Conservation (phyloP, 2,888 invertebrate species). For the Hirudinaria manillensis region DNA sequence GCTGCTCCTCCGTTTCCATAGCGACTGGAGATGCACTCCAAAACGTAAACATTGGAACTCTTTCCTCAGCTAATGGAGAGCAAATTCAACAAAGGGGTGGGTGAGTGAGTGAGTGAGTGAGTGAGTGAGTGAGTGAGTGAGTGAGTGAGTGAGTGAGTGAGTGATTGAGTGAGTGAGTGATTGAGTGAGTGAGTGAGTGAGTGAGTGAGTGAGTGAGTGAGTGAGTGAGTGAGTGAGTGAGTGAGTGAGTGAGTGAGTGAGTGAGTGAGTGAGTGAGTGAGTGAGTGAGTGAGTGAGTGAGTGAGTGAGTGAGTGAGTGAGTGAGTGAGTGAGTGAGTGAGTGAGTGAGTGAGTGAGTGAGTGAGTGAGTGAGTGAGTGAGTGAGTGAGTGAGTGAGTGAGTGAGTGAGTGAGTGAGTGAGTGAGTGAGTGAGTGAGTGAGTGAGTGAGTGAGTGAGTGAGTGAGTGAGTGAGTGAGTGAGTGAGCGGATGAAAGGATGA, state of each 20-base stretch:
- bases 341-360: conserved; percentile 31
- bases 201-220: conserved; percentile 25
- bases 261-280: conserved; percentile 5
- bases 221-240: conserved; percentile 22
- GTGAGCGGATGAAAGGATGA: conserved; percentile 1
- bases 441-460: conserved; percentile 33
- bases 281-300: background rate
- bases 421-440: conserved; percentile 32
- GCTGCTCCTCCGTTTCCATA: no score
- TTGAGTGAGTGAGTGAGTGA: conserved; percentile 30
- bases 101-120: conserved; percentile 34
- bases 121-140: conserved; percentile 29
- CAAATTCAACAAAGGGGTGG: conserved; percentile 24
- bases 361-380: conserved; percentile 30
- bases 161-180: conserved; percentile 33
- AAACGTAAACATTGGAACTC: no score
- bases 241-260: conserved; percentile 9
- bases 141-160: conserved; percentile 30
- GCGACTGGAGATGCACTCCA: no score
- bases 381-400: conserved; percentile 31
- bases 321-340: conserved; percentile 28
- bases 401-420: conserved; percentile 31
- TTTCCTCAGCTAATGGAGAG: no score
- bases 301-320: background rate
- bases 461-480: conserved; percentile 32